A percentile compares a stretch with the other conserved stretches of the same genome.
Evolutionary conservation across 2,797 vertebrate species (phyloP).

Genomic region (Loris lydekkerianus): DNA sequence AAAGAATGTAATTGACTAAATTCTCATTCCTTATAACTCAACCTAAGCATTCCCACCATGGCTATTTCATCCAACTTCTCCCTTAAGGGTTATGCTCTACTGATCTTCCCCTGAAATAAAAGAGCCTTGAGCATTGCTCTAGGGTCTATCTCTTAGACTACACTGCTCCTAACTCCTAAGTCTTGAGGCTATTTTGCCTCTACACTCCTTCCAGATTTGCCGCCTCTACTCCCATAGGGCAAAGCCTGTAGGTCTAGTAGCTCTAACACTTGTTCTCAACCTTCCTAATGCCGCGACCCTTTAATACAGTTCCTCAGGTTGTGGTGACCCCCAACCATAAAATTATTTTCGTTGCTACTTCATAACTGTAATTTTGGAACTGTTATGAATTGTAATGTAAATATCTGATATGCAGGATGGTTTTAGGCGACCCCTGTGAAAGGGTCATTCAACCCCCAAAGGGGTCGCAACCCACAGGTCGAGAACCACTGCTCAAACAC

Average conservation of each 20-base stretch:
- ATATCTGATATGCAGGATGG: too few species aligned
- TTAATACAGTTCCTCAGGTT: too few species aligned
- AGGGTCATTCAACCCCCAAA: too few species aligned
- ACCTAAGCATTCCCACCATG: slow-evolving; percentile 33
- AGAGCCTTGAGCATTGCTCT: not conserved
- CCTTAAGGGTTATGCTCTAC: not conserved
- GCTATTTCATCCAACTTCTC: not conserved
- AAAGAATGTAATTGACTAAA: slow-evolving; percentile 64
- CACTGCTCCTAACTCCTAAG: not conserved
- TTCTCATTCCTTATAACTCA: slow-evolving; percentile 59
- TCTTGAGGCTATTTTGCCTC: not conserved
- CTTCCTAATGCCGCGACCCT: too few species aligned
- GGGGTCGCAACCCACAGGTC: too few species aligned
- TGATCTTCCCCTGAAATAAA: not conserved
- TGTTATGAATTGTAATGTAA: too few species aligned
- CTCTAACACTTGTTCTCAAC: not conserved
- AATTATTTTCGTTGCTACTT: too few species aligned
- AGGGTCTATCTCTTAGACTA: not conserved
- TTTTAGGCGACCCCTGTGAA: too few species aligned
- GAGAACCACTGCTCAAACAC: not conserved
- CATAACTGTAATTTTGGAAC: too few species aligned
- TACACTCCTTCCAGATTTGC: not conserved
- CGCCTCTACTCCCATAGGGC: not conserved
- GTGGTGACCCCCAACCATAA: too few species aligned
- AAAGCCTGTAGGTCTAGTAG: not conserved